Evolutionary conservation across 2,113 vertebrate species (phyloP).

Genomic region (Laticauda laticaudata): DNA sequence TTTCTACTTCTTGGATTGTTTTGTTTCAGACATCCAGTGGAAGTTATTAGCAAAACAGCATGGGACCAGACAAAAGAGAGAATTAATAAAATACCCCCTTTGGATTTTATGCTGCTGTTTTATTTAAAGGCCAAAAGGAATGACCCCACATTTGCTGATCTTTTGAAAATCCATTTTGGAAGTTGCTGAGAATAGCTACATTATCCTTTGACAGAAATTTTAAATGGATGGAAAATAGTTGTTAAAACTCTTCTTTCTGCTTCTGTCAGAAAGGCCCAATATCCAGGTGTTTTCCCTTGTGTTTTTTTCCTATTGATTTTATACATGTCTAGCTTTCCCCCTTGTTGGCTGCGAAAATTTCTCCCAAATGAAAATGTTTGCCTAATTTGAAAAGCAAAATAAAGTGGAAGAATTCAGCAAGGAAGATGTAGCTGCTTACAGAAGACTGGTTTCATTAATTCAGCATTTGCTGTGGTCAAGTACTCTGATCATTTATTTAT

Average conservation of each 20-base stretch:
- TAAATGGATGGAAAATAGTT: background rate
- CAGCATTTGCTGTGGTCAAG: background rate
- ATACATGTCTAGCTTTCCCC: conserved; percentile 15
- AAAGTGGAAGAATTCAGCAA: background rate
- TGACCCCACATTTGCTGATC: background rate
- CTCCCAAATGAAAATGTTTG: background rate
- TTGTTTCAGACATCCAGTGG: conserved; percentile 20
- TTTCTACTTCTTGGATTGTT: conserved; percentile 35
- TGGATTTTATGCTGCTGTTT: conserved; percentile 14
- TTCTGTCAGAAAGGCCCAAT: background rate
- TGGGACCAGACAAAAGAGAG: conserved; percentile 14
- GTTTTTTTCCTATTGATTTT: background rate
- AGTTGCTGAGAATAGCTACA: conserved; percentile 16
- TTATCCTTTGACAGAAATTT: background rate
- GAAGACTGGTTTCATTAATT: background rate
- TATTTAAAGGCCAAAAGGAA: conserved; percentile 31
- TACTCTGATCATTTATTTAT: background rate
- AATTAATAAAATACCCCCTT: background rate
- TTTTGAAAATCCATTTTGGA: conserved; percentile 24
- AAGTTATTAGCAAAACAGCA: conserved; percentile 23
- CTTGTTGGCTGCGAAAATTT: conserved; percentile 21
- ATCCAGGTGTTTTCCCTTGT: background rate
- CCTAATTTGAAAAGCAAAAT: conserved; percentile 23
- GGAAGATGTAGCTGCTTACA: background rate
- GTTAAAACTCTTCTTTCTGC: background rate